These are phyloP conservation scores for Hypanus sabinus DNA, from an alignment of 2,113 vertebrate species.

Conservation along the genomic window DNA sequence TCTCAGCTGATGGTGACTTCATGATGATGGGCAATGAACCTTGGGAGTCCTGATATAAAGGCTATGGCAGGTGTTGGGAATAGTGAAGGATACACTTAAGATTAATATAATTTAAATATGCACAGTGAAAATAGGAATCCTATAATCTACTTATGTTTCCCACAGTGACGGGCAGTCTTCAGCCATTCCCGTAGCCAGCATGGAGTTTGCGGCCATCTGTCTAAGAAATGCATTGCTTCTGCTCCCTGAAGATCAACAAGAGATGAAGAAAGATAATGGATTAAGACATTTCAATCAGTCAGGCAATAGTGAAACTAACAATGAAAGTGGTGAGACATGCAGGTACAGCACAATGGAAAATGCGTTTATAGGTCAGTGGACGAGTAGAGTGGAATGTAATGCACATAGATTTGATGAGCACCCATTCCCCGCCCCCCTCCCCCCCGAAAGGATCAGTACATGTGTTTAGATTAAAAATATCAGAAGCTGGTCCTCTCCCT, in stretches of 20 bases:
- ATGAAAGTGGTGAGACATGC: slow-evolving; percentile 84
- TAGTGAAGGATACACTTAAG: neutral
- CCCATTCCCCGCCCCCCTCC: too few species aligned
- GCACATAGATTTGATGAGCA: neutral
- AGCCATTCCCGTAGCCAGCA: slow-evolving; percentile 93
- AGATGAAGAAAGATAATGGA: slow-evolving; percentile 75
- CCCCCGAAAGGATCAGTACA: neutral
- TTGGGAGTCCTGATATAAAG: neutral
- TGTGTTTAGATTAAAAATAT: neutral
- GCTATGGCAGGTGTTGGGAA: neutral
- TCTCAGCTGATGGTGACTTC: neutral
- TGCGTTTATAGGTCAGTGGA: neutral
- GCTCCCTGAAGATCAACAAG: slow-evolving; percentile 77
- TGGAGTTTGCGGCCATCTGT: slow-evolving; percentile 98
- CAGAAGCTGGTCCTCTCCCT: neutral
- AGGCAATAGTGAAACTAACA: slow-evolving; percentile 71
- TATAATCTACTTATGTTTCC: slow-evolving; percentile 40
- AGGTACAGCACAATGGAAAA: slow-evolving; percentile 57
- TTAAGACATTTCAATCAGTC: slow-evolving; percentile 75
- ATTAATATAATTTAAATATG: neutral
- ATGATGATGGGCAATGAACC: neutral
- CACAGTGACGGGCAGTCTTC: slow-evolving; percentile 88
- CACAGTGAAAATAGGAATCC: neutral
- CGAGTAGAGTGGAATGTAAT: neutral
- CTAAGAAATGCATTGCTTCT: slow-evolving; percentile 86